Percentiles rank a stretch among this genome's conserved stretches.
Evolutionary conservation across 2,888 invertebrate genomes (phyloP).

Genomic region (Autographa pulchrina): DNA sequence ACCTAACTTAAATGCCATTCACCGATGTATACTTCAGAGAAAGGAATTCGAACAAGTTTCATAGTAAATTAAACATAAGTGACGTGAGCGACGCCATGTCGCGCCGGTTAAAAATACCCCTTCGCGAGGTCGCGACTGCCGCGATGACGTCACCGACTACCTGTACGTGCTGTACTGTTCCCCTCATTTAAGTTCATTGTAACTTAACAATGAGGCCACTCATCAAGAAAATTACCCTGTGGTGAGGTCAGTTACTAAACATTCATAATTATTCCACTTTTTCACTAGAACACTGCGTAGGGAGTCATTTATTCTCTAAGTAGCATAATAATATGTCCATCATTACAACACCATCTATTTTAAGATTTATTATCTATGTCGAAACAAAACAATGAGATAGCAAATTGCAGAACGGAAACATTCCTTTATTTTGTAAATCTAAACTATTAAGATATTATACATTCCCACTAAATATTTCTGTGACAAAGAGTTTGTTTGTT

Average conservation of each 20-base stretch:
- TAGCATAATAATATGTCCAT: too few relatives aligned
- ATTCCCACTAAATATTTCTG: too few relatives aligned
- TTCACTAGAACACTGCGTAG: neutral
- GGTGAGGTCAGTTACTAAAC: neutral
- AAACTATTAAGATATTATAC: too few relatives aligned
- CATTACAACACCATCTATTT: too few relatives aligned
- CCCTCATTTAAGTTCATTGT: conserved; percentile 26
- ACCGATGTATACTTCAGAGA: conserved; percentile 14
- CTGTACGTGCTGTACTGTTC: conserved; percentile 36
- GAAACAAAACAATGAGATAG: too few relatives aligned
- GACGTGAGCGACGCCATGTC: conserved; percentile 57
- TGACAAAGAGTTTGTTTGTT: too few relatives aligned
- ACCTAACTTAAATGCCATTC: neutral
- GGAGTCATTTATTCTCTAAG: too few relatives aligned
- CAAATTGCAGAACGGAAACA: too few relatives aligned
- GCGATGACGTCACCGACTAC: conserved; percentile 56
- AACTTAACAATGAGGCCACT: conserved; percentile 19
- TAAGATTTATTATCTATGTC: too few relatives aligned
- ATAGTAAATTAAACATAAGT: conserved; percentile 57
- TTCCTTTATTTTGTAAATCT: too few relatives aligned
- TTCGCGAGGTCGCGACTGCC: conserved; percentile 47
- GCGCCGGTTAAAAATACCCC: conserved; percentile 64
- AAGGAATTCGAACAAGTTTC: conserved; percentile 32
- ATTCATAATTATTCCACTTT: neutral
- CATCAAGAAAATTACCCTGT: conserved; percentile 8